phyloP scores from a whole-genome alignment of 1,140 invertebrate genomes.

The Matsumurasca onukii region DNA sequence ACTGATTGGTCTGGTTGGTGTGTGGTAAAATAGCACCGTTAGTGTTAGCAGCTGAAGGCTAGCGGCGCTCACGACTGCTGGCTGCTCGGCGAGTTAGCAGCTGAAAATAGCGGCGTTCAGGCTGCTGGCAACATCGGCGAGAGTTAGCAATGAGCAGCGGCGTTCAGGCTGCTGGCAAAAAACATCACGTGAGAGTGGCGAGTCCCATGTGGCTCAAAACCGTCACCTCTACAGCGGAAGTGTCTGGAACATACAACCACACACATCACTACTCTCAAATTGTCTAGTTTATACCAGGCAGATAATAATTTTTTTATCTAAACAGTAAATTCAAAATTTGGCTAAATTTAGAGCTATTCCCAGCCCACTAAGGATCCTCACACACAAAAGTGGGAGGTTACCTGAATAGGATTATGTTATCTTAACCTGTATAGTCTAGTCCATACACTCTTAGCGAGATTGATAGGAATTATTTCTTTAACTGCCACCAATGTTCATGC shows the following conservation, averaged over 20 bases:
- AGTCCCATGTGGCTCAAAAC: constrained; percentile 22
- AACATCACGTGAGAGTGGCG: constrained; percentile 11
- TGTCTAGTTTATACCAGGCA: neutral
- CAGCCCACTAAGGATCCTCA: neutral
- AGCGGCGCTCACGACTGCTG: too few relatives aligned
- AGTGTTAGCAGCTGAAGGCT: too few relatives aligned
- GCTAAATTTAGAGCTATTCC: neutral
- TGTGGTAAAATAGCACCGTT: too few relatives aligned
- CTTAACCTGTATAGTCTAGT: neutral
- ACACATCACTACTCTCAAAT: neutral
- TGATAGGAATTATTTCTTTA: neutral
- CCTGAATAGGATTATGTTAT: neutral
- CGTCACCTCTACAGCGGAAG: constrained; percentile 14
- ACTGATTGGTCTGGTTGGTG: too few relatives aligned
- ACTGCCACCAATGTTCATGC: neutral
- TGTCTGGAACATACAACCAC: constrained; percentile 10
- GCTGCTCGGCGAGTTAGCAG: too few relatives aligned
- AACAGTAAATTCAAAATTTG: neutral
- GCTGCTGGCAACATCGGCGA: constrained; percentile 19
- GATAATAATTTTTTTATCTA: neutral
- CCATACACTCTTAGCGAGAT: neutral
- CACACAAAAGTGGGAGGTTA: neutral
- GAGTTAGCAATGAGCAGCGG: too few relatives aligned
- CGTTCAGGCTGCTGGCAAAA: too few relatives aligned
- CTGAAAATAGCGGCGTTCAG: too few relatives aligned